These are phyloP conservation scores for Tangara arthus DNA, from an alignment of 2,797 vertebrate species.

Conservation along the genomic window DNA sequence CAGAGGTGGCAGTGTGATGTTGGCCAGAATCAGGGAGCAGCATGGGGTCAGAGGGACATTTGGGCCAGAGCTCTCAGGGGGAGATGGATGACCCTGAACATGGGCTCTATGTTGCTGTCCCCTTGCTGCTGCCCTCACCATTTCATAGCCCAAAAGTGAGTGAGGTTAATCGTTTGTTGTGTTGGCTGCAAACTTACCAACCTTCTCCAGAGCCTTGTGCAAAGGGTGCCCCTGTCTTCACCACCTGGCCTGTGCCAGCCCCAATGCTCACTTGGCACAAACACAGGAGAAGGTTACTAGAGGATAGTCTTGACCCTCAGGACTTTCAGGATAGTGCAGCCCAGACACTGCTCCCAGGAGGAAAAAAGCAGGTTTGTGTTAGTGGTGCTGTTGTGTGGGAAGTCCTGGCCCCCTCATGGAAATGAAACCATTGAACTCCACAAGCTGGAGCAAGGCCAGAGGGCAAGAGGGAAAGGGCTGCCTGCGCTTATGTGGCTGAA, in stretches of 20 bases:
- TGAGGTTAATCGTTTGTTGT: background rate
- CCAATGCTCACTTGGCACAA: background rate
- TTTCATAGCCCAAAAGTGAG: accelerated
- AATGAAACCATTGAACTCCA: background rate
- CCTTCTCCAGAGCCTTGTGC: background rate
- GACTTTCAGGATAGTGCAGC: background rate
- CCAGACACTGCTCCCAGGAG: background rate
- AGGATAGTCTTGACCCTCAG: background rate
- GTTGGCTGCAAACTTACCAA: background rate
- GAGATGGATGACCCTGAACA: background rate
- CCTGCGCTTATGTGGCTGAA: background rate
- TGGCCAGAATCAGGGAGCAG: background rate
- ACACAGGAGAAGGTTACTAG: background rate
- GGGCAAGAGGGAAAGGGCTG: background rate
- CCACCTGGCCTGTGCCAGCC: background rate
- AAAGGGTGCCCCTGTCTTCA: background rate
- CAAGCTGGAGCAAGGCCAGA: background rate
- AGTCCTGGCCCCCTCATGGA: background rate
- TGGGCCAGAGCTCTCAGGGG: background rate
- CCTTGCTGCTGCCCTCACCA: background rate
- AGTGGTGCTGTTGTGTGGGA: background rate
- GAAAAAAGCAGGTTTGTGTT: background rate
- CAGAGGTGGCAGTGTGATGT: background rate
- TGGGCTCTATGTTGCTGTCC: background rate
- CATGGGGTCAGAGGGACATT: background rate